Base-by-base conservation (phyloP, 1,140 invertebrate species). In the Pogonognathellus flavescens region DNA sequence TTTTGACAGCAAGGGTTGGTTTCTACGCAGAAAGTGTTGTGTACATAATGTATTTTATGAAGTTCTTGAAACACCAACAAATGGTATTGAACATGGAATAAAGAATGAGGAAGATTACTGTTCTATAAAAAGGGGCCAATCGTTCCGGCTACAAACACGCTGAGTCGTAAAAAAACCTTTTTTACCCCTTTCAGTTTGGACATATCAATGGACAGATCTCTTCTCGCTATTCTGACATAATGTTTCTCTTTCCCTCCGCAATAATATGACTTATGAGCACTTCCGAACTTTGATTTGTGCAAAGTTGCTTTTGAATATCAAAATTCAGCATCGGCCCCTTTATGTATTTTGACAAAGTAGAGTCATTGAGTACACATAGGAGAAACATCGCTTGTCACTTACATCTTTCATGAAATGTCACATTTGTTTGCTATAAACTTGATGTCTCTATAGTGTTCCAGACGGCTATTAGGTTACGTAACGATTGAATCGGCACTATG, bases 111-210 rank as follows among this genome's bases (percentile, higher is more conserved):
- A 76, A 18, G 49, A 76, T 76, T 76, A 76, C n/a, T 49, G 70
- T 31, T 50, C 70, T 76, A 76, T 76, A 76, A 76, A 76, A 76
- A 25, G 41, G 70, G 70, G 41, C 70, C 70, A 76, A 50, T 76
- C 70, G 70, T 31, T 76, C 66, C 53, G 53, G 4, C n/a, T 49
- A 16, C 16, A 14, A 5, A 31, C 70, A 76, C 41, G 14, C 41
- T 76, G 70, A 76, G 62, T 31, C 49, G 13, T 16, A 31, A 31
- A 76, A 76, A 76, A 76, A 13, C 70, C 70, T 76, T 31, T 50
- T 50, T 76, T 76, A 50, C 25, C 70, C 70, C 41, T 76, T 76
- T 76, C 70, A 6, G 16, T 50, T 31, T 31, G 13, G 31, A 50
- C 10, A 16, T 31, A 76, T 50, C 70, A 31, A 70, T 31, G 41